Percentiles rank a stretch among this genome's conserved stretches.
Evolutionary conservation across 2,113 vertebrate genomes (phyloP).

Genomic region (Callipepla californica): DNA sequence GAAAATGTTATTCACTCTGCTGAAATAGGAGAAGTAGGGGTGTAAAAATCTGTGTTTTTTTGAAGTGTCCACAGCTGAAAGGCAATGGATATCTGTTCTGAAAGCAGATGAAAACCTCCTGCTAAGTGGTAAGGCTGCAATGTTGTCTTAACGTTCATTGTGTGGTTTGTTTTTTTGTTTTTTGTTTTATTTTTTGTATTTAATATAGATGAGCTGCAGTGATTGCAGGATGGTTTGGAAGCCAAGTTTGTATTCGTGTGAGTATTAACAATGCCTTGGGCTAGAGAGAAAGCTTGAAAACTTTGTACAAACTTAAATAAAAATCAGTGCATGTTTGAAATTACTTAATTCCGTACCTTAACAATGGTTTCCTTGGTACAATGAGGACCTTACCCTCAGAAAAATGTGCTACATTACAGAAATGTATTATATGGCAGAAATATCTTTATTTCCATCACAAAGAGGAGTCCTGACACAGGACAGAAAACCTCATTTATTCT

Average conservation of each 20-base stretch:
- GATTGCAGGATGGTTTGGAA: constrained; percentile 13
- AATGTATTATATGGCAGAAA: background rate
- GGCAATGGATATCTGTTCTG: background rate
- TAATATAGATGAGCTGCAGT: background rate
- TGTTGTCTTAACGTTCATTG: background rate
- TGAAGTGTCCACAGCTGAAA: background rate
- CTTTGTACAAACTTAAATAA: constrained; percentile 36
- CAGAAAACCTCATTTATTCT: constrained; percentile 21
- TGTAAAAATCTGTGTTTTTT: background rate
- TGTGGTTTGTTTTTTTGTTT: background rate
- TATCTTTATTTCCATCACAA: background rate
- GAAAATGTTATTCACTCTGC: constrained; percentile 25
- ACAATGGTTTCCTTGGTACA: constrained; percentile 13
- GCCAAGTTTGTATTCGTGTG: background rate
- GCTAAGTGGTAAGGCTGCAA: background rate
- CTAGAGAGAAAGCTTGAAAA: constrained; percentile 31
- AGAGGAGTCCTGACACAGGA: background rate
- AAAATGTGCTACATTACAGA: background rate
- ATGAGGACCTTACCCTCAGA: background rate
- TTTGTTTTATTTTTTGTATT: background rate
- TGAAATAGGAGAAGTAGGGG: background rate
- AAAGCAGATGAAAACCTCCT: constrained; percentile 22
- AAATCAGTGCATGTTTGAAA: constrained; percentile 1
- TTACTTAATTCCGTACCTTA: constrained; percentile 17
- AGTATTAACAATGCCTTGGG: constrained; percentile 16